Conservation (phyloP, 2,113 vertebrate species). For the Channa maculata region DNA sequence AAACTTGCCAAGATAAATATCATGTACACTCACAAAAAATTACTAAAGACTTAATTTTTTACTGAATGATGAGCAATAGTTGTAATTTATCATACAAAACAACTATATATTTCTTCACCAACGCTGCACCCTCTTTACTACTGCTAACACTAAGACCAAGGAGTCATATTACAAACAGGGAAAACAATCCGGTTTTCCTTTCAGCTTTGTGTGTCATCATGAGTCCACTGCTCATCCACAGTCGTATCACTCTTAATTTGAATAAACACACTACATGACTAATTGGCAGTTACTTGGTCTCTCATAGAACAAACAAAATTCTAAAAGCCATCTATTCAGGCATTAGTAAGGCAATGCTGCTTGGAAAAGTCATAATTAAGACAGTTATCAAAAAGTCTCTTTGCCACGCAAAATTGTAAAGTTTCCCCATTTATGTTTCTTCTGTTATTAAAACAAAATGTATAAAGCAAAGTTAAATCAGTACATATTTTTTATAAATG, state of each 20-base stretch:
- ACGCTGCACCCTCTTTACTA: conserved; percentile 18
- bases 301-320: conserved; percentile 55
- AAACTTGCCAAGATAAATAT: not conserved
- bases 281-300: conserved; percentile 27
- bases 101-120: conserved; percentile 16
- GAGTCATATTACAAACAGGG: conserved; percentile 79
- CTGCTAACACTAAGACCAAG: conserved; percentile 45
- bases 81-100: not conserved
- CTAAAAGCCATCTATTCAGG: conserved; percentile 71
- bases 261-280: conserved; percentile 36
- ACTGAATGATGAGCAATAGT: not conserved
- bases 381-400: conserved; percentile 49
- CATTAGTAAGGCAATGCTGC: conserved; percentile 58
- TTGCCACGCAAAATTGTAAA: conserved; percentile 36
- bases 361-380: conserved; percentile 65
- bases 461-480: not conserved
- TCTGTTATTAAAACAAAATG: too few relatives aligned
- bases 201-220: conserved; percentile 66
- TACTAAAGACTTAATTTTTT: not conserved
- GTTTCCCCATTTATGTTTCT: not conserved
- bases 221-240: conserved; percentile 50
- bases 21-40: not conserved
- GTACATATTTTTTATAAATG: not conserved
- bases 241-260: conserved; percentile 52
- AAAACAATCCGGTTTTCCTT: conserved; percentile 76